Evolutionary conservation across 2,888 invertebrate species (phyloP), one percentile per base, ranked within the genome.

Genomic region (Steinernema scapterisci): DNA sequence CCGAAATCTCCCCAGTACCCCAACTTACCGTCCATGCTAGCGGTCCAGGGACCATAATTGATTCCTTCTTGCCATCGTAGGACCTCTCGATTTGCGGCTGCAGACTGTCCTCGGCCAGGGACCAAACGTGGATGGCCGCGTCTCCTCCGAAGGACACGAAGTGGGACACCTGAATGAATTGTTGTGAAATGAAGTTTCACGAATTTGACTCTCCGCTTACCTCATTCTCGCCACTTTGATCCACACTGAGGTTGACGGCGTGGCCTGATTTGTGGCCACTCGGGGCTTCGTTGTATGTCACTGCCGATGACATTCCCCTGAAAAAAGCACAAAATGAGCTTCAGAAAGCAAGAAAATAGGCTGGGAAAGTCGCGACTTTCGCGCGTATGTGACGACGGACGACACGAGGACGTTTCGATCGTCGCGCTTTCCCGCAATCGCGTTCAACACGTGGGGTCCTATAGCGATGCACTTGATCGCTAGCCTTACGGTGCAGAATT

Each of bases 61-160:
- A 63, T 13, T 63, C 63, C 19, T 63, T 63, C 63, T 63, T 63
- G 9, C 63, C 63, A 31, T 63, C 63, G 63, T 63, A 63, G 13
- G 63, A 63, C 38, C 63, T 1, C 31, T 63, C 63, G 13, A 63
- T n/a, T 11, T 16, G 16, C 1, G 63, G 63, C 19, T 27, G 16
- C 16, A 63, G 38, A 1, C 9, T 16, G 25, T 63, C 63, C 6
- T 3, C 63, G 31, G 31, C 63, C 16, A 63, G 31, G 2, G 63
- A 31, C 63, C 63, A 63, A 2, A 63, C 11, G 38, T 63, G 63
- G 31, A 63, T 16, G 13, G 31, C 27, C 16, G 63, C 23, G 16
- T 63, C 63, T 2, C 63, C 63, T 63, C 63, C 63, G 16, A 7
- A 63, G 16, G 63, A 63, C 31, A 63, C 63, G 31, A 63, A 63